Evolutionary conservation across 2,888 invertebrate species (phyloP).

Genomic region (Synergus gifuensis): DNA sequence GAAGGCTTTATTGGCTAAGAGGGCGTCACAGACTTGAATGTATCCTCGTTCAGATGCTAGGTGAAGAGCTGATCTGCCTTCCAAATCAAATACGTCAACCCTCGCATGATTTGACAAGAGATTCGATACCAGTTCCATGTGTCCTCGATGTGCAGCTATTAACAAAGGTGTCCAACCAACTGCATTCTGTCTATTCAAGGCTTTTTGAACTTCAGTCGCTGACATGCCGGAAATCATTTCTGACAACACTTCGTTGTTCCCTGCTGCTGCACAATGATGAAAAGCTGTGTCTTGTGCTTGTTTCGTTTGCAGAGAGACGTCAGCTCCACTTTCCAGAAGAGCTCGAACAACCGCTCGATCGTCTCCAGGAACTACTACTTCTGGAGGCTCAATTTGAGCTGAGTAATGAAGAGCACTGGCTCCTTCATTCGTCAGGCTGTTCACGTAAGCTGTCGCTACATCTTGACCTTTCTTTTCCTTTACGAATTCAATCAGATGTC

Average conservation of each 20-base stretch:
- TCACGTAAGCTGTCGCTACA: slow-evolving; percentile 90
- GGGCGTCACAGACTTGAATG: slow-evolving; percentile 91
- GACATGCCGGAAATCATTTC: slow-evolving; percentile 97
- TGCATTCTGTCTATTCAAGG: slow-evolving; percentile 95
- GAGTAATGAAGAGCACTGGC: slow-evolving; percentile 97
- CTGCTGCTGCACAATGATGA: slow-evolving; percentile 96
- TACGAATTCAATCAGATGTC: slow-evolving; percentile 90
- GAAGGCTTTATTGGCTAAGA: slow-evolving; percentile 97
- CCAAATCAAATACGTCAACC: slow-evolving; percentile 98
- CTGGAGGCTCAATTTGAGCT: slow-evolving; percentile 91
- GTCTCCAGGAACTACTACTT: slow-evolving; percentile 86
- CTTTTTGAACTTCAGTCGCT: slow-evolving; percentile 93
- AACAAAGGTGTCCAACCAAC: slow-evolving; percentile 98
- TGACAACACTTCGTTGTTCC: slow-evolving; percentile 95
- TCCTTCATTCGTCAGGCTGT: slow-evolving; percentile 93
- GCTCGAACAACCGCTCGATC: slow-evolving; percentile 93
- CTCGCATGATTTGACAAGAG: slow-evolving; percentile 96
- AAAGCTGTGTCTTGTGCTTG: slow-evolving; percentile 95
- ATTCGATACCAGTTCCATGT: slow-evolving; percentile 94
- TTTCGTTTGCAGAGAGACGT: slow-evolving; percentile 91
- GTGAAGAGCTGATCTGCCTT: slow-evolving; percentile 96
- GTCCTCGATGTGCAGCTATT: slow-evolving; percentile 97
- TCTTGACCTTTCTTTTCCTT: slow-evolving; percentile 87
- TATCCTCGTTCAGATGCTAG: slow-evolving; percentile 96
- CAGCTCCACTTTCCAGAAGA: slow-evolving; percentile 94